Base-by-base conservation (phyloP, 2,797 vertebrate species). In the Ptychobarbus kaznakovi region DNA sequence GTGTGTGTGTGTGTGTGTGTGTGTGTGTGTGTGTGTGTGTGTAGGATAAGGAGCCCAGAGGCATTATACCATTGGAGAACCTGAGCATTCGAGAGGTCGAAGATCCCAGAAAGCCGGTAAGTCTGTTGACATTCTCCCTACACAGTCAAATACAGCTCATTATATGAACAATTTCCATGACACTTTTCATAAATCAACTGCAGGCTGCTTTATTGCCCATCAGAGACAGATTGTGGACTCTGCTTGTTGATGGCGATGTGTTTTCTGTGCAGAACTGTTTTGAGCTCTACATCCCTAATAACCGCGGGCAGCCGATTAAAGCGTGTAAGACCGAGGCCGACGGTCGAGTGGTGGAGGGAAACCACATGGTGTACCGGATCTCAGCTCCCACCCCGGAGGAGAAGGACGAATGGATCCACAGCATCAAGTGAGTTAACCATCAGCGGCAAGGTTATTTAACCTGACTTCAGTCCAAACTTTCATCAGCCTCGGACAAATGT, bases 351-450 rank as follows among this genome's bases (percentile, higher is more conserved):
- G 97, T 98, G 12, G 97, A 98, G 86, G 97, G 97, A 7, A 98
- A 98, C 93, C 97, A 98, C 93, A 96, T 92, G 88, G 95, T 96
- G 72, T 98, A 98, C 88, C 95, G 97, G 3, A 98, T 98, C 92
- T 98, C 97, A 0, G 97, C 97, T 6, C 97, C 97, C 20, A 97
- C 97, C 3, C 97, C 96, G 0, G 97, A 98, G 91, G 97, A 98
- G 93, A 98, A 98, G 92, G 97, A 98, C 0, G 97, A 97, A 87
- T 98, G 97, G 97, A 98, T 98, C 92, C 97, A 98, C 92, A 97
- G 96, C 92, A 98, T 98, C 92, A 96, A 96, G 97, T 98, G 93
- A 92, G 94, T 78, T 12, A 74, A 44, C 46, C 22, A 28, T 18
- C 20, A 40, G 12, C 3, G 1, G 46, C 1, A 25, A 8, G 8